A percentile compares a stretch with the other conserved stretches of the same genome.
phyloP scores from a whole-genome alignment of 2,113 vertebrate species.

The Hymenochirus boettgeri region DNA sequence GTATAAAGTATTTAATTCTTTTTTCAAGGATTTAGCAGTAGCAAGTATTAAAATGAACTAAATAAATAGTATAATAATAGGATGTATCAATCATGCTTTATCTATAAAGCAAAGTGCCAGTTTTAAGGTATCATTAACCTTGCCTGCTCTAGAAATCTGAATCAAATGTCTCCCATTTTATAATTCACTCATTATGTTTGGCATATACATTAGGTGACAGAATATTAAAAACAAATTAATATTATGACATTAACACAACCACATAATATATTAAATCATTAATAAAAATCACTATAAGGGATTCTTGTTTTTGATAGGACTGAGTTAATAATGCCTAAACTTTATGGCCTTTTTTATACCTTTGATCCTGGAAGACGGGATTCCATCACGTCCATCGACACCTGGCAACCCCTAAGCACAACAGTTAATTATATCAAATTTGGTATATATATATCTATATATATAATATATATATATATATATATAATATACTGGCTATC shows the following conservation, averaged over 20 bases:
- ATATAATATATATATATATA: too few relatives aligned
- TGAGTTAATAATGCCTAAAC: neutral
- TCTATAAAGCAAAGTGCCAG: slow-evolving; percentile 27
- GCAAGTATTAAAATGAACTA: slow-evolving; percentile 22
- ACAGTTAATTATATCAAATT: too few relatives aligned
- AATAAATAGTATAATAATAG: slow-evolving; percentile 38
- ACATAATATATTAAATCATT: slow-evolving; percentile 22
- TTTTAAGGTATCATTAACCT: slow-evolving; percentile 37
- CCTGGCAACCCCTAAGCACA: slow-evolving; percentile 82
- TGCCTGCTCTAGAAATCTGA: slow-evolving; percentile 26
- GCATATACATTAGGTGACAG: slow-evolving; percentile 25
- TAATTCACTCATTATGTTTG: slow-evolving; percentile 34
- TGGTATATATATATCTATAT: too few relatives aligned
- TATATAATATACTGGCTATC: too few relatives aligned
- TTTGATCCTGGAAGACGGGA: slow-evolving; percentile 92
- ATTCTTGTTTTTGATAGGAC: neutral
- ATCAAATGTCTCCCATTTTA: slow-evolving; percentile 26
- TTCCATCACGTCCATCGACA: slow-evolving; percentile 85
- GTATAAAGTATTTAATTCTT: slow-evolving; percentile 25
- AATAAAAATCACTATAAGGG: slow-evolving; percentile 13
- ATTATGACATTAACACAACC: slow-evolving; percentile 25
- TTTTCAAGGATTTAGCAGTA: slow-evolving; percentile 34
- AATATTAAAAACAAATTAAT: slow-evolving; percentile 33
- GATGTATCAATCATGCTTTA: slow-evolving; percentile 36
- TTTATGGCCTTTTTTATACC: slow-evolving; percentile 56